These are phyloP conservation scores for Magallana ariakensis DNA, from an alignment of 1,140 invertebrate genomes.

Conservation along the genomic window DNA sequence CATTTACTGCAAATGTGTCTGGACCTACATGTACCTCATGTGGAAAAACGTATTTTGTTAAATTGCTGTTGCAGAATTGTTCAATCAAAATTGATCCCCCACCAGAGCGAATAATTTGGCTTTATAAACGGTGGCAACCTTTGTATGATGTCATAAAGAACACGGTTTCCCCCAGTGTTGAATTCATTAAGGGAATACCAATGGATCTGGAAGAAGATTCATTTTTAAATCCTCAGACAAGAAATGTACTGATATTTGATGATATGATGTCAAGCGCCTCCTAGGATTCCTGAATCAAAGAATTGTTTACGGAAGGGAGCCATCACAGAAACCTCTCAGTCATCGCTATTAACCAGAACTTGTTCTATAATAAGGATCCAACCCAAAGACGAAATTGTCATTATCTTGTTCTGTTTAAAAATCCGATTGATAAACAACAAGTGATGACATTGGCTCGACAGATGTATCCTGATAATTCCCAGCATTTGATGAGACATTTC, in stretches of 20 bases:
- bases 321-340: no score
- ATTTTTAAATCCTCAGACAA: not conserved
- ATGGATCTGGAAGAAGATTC: conserved; percentile 41
- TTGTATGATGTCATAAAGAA: conserved; percentile 37
- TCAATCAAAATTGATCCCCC: not conserved
- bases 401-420: conserved; percentile 56
- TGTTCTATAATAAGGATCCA: no score
- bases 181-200: conserved; percentile 46
- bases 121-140: conserved; percentile 51
- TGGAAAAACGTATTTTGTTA: conserved; percentile 37
- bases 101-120: conserved; percentile 39
- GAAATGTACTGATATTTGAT: no score
- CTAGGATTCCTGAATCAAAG: no score
- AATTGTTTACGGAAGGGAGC: no score
- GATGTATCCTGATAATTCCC: conserved; percentile 40
- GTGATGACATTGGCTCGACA: conserved; percentile 43
- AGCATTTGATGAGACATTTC: no score
- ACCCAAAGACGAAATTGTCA: conserved; percentile 53
- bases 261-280: no score
- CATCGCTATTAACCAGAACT: no score
- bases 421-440: conserved; percentile 46
- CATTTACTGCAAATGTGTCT: conserved; percentile 16
- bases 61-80: conserved; percentile 7
- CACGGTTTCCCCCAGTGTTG: conserved; percentile 3
- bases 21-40: conserved; percentile 29